Evolutionary conservation across 2,797 vertebrate species (phyloP).

Genomic region (Hapalemur alaotrensis): DNA sequence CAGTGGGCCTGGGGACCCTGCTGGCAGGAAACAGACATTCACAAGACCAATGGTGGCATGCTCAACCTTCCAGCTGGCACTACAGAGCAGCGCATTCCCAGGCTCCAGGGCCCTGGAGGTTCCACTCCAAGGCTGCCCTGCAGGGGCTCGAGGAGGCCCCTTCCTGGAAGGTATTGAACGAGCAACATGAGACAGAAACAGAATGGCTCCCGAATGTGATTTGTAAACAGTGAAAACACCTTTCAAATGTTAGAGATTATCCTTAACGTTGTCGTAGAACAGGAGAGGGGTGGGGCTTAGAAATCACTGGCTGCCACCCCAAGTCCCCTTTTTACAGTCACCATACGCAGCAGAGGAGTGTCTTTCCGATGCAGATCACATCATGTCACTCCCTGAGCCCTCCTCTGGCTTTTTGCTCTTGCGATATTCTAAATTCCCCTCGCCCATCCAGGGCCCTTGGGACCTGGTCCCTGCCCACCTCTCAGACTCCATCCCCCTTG

Average conservation of each 20-base stretch:
- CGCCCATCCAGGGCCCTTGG: not conserved
- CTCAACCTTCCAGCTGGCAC: not conserved
- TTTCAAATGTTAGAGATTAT: not conserved
- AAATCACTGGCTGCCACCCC: not conserved
- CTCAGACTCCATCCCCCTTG: not conserved
- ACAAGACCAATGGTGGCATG: not conserved
- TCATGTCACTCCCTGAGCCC: not conserved
- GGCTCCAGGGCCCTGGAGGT: not conserved
- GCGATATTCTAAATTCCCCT: not conserved
- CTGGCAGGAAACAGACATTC: not conserved
- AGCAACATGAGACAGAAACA: not conserved
- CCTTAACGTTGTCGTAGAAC: not conserved
- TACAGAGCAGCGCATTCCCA: not conserved
- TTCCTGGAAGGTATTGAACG: not conserved
- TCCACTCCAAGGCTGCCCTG: not conserved
- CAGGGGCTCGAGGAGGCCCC: not conserved
- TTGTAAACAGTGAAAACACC: constrained; percentile 13
- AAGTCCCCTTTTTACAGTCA: not conserved
- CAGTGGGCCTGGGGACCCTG: not conserved
- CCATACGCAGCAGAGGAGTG: not conserved
- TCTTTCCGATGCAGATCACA: not conserved
- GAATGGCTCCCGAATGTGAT: not conserved
- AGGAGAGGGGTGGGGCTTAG: not conserved
- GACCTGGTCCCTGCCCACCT: no score
- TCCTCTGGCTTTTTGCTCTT: not conserved